Evolutionary conservation across 2,888 invertebrate genomes (phyloP).

Genomic region (Leptopilina syphax): DNA sequence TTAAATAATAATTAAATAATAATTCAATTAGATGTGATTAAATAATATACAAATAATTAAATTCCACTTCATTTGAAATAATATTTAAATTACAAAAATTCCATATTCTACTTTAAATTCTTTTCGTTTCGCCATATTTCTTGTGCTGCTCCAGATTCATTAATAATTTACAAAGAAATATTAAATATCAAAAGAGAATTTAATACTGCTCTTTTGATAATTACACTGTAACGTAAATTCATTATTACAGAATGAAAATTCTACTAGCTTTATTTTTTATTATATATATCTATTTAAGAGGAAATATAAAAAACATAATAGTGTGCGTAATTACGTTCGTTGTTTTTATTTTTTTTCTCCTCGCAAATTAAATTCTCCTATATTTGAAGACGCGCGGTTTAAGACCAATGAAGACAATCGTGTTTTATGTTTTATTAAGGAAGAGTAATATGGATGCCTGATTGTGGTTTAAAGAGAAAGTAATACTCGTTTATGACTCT

Average conservation of each 20-base stretch:
- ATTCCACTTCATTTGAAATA: no score
- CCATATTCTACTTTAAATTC: background rate
- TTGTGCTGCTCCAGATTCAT: no score
- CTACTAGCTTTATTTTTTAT: background rate
- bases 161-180: no score
- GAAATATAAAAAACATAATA: background rate
- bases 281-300: background rate
- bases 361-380: constrained; percentile 11
- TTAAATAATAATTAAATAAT: no score
- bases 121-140: no score
- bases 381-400: background rate
- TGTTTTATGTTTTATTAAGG: constrained; percentile 8
- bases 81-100: no score
- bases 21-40: no score
- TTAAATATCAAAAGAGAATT: constrained; percentile 4
- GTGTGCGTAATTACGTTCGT: background rate
- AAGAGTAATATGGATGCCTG: constrained; percentile 4
- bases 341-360: background rate
- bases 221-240: background rate
- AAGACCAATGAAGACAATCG: background rate
- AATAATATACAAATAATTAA: no score
- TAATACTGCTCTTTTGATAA: background rate
- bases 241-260: background rate
- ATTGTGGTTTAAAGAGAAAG: constrained; percentile 20
- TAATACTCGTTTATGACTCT: background rate